Evolutionary conservation across 2,797 vertebrate species (phyloP).

Genomic region (Danio kyathit): DNA sequence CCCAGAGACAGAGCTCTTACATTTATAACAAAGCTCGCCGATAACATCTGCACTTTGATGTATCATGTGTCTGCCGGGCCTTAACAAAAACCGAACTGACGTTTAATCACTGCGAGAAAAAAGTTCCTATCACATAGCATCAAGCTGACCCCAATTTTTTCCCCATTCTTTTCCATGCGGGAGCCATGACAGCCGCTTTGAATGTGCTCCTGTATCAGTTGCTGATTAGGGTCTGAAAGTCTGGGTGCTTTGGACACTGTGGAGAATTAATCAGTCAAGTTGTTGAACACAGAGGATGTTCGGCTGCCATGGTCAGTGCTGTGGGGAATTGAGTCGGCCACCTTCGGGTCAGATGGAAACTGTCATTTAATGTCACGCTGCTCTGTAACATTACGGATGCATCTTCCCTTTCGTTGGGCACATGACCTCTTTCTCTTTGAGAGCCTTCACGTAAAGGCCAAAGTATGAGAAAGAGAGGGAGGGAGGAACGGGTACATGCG

Average conservation of each 20-base stretch:
- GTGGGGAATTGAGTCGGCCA: slow-evolving; percentile 51
- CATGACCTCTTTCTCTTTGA: slow-evolving; percentile 43
- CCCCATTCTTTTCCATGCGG: slow-evolving; percentile 8
- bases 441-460: slow-evolving; percentile 55
- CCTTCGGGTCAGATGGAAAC: slow-evolving; percentile 59
- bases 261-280: slow-evolving; percentile 60
- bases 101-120: slow-evolving; percentile 33
- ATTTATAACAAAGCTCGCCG: slow-evolving; percentile 28
- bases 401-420: slow-evolving; percentile 47
- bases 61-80: not conserved
- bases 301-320: slow-evolving; percentile 30
- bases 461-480: not conserved
- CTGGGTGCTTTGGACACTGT: slow-evolving; percentile 44
- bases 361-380: slow-evolving; percentile 60
- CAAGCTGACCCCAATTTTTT: slow-evolving; percentile 33
- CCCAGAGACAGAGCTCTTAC: slow-evolving; percentile 26
- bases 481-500: not conserved
- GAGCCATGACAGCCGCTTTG: slow-evolving; percentile 28
- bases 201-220: slow-evolving; percentile 47
- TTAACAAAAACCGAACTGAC: slow-evolving; percentile 13
- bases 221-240: slow-evolving; percentile 58
- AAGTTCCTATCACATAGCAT: slow-evolving; percentile 30
- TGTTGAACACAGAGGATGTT: slow-evolving; percentile 32
- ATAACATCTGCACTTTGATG: slow-evolving; percentile 39
- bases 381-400: slow-evolving; percentile 56